Evolutionary conservation across 2,797 vertebrate genomes (phyloP), one percentile per base, ranked within the genome.

Genomic region (Peromyscus nudipes): DNA sequence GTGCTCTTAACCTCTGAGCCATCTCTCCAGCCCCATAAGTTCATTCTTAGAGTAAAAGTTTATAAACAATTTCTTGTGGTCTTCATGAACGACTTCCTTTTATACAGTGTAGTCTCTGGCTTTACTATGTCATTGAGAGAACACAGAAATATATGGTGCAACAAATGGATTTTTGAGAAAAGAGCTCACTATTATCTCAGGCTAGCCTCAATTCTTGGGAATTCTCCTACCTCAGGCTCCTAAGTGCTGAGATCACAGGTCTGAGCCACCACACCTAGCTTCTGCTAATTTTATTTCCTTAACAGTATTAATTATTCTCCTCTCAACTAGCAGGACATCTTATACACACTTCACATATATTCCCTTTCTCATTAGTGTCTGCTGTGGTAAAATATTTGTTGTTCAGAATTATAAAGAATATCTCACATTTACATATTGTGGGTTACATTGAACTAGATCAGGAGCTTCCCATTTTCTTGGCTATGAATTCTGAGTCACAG

Each of bases 351-450:
- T 94, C 27, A 85, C 76, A 71, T 29, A 23, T 71, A 43, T 60
- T 91, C 31, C 7, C 79, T 93, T 96, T 88, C 49, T 90, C 64
- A 86, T 60, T 80, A 81, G 94, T 92, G 52, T 82, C 40, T 57
- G 93, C 75, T 49, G 81, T 62, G 1, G 92, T 55, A 96, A 89
- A 89, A 43, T 65, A 96, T 92, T 25, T 65, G 88, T n/a, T 95
- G 49, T 76, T 96, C 29, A 92, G 57, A 97, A 27, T 60, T 92
- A 77, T 73, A 94, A 89, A 77, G 62, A 94, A 80, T 49, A 92
- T 5, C 11, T 13, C 1, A 79, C 79, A 79, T 86, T 3, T 76
- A 46, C 69, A 82, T 25, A 89, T 64, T 93, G 2, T 67, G 19
- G 55, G 69, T 91, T 81, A 89, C 4, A 64, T 25, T 71, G 29